Base-by-base conservation (phyloP, 2,113 vertebrate species). In the Forbesichthys papilliferus region DNA sequence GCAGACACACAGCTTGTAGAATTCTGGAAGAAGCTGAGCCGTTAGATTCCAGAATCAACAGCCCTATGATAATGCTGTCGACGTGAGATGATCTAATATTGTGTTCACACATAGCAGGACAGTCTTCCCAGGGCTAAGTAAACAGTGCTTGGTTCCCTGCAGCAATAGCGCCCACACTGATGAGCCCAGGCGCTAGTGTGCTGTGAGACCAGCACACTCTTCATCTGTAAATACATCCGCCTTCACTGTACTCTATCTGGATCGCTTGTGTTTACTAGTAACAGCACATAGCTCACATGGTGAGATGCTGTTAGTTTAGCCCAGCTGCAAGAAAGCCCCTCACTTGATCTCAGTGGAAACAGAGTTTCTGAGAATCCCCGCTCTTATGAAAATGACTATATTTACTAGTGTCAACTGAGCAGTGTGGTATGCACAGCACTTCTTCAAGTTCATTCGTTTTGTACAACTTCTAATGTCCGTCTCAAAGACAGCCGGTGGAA, bases 31-130 rank as follows among this genome's bases (percentile, higher is more conserved):
- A 85, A 56, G 48, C 36, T 63, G 49, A 60, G 49, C 63, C 62
- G 57, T 18, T n/a, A 11, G 18, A 46, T 77, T 85, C 80, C 88
- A 88, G 73, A 72, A 79, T 82, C 72, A 84, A 84, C 76, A 75
- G 64, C 53, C 52, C 62, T 86, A 81, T 85, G 83, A 85, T 82
- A 86, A 86, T 84, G 74, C 61, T 77, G 73, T 82, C 65, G 16
- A 71, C 81, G 49, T 33, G 56, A 80, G 34, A 74, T 73, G 65
- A 87, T 75, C 84, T 80, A 72, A 86, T 69, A 86, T 66, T 68
- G 80, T 72, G 76, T 71, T 87, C 85, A 90, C 82, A 88, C 82
- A 66, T 78, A 82, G 72, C 68, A 80, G 51, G 55, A 64, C 71
- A 72, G 53, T 58, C 52, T 72, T 76, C 71, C 77, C 52, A 73